Conservation (phyloP, 2,113 vertebrate species). For the Meleagris gallopavo region DNA sequence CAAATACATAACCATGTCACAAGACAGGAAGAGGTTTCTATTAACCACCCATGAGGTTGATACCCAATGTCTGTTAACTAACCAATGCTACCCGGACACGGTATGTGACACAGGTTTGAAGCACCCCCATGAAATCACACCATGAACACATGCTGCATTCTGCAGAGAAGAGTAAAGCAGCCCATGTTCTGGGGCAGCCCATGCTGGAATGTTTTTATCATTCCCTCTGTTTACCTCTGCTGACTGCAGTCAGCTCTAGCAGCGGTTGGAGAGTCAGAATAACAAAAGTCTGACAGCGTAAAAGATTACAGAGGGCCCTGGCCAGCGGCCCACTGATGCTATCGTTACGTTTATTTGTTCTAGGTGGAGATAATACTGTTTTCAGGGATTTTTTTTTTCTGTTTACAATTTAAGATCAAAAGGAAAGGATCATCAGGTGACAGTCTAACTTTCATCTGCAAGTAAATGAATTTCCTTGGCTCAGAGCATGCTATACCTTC, state of each 20-base stretch:
- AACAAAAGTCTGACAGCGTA: conserved; percentile 67
- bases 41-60: neutral
- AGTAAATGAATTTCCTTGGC: conserved; percentile 73
- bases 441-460: conserved; percentile 78
- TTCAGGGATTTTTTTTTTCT: conserved; percentile 63
- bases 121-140: accelerated
- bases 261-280: conserved; percentile 65
- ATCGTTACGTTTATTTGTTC: conserved; percentile 82
- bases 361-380: conserved; percentile 77
- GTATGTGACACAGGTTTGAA: neutral
- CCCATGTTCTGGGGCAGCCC: neutral
- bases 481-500: conserved; percentile 31
- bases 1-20: neutral
- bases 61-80: neutral
- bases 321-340: conserved; percentile 81
- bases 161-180: neutral
- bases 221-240: conserved; percentile 78
- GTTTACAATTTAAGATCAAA: conserved; percentile 86
- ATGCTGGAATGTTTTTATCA: conserved; percentile 40
- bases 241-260: conserved; percentile 67
- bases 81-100: accelerated
- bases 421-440: conserved; percentile 76
- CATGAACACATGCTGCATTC: neutral
- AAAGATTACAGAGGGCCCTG: conserved; percentile 81
- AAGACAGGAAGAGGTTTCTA: neutral